Base-by-base conservation (phyloP, 1,140 invertebrate species). In the Aphis gossypii region DNA sequence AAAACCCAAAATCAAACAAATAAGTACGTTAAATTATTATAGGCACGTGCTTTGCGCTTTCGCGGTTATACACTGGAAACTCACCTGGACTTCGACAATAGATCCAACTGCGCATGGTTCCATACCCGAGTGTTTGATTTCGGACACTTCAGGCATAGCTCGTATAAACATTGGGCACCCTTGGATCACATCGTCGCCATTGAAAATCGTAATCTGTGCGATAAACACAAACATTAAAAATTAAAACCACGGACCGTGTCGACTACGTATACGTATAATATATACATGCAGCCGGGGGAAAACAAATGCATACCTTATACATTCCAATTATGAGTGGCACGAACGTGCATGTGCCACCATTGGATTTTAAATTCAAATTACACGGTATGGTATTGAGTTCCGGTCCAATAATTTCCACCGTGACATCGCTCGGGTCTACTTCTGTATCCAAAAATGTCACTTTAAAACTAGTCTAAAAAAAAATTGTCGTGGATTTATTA, bases 61-160 rank as follows among this genome's bases (percentile, higher is more conserved):
- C 4, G 3, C 2, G 5, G 35, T 44, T 38, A 21, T 25, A 5
- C 25, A 30, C 14, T 30, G 56, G 76, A 90, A 76, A 90, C 9
- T 98, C 95, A 99, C 98, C 95, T 99, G 96, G 94, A 99, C 98
- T 96, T 99, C 98, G 14, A 99, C 98, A 91, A 99, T 97, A 93
- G 98, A 98, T 94, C 98, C 99, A 56, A 99, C 96, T 35, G 98
- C 97, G 95, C 98, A 99, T 41, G 98, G 99, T 90, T 99, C 98
- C 96, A 99, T 98, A 94, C 98, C 98, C 23, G 98, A 98, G 68
- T 97, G 97, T 92, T 97, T 97, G 86, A 99, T 98, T 95, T 97
- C 97, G 91, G 98, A 97, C 92, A 98, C 95, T 82, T 98, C 97
- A 87, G 98, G 98, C 95, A 98, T 96, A 7, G 98, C 98, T 94